Evolutionary conservation across 2,113 vertebrate genomes (phyloP).

Genomic region (Alaudala cheleensis): DNA sequence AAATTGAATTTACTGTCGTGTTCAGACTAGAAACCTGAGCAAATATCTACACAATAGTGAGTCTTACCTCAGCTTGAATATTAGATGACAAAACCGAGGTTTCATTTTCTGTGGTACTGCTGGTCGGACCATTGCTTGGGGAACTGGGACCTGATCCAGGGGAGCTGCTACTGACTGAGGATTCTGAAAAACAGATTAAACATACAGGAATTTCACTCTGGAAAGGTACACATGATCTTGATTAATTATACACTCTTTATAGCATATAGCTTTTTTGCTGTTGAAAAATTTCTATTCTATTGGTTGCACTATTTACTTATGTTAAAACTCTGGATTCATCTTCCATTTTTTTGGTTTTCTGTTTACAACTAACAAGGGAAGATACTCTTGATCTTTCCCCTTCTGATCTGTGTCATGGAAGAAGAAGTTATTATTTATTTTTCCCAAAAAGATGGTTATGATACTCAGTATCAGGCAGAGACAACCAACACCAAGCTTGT

Average conservation of each 20-base stretch:
- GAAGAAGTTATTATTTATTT: background rate
- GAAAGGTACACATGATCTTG: background rate
- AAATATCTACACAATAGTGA: background rate
- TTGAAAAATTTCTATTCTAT: background rate
- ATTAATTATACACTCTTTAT: background rate
- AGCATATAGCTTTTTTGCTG: background rate
- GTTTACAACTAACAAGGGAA: background rate
- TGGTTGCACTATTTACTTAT: background rate
- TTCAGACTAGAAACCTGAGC: background rate
- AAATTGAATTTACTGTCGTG: background rate
- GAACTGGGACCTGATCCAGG: slow-evolving; percentile 95
- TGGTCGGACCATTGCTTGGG: slow-evolving; percentile 89
- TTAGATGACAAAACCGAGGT: slow-evolving; percentile 83
- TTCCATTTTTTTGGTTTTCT: background rate
- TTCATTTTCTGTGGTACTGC: slow-evolving; percentile 88
- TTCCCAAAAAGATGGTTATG: background rate
- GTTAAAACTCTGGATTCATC: background rate
- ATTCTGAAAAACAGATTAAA: slow-evolving; percentile 79
- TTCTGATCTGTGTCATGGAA: background rate
- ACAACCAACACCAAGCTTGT: background rate
- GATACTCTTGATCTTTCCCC: background rate
- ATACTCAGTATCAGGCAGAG: background rate
- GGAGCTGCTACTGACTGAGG: slow-evolving; percentile 89
- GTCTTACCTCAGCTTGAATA: slow-evolving; percentile 88
- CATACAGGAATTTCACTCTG: background rate